Conservation (phyloP, 1,140 invertebrate genomes). For the Acromyrmex heyeri region DNA sequence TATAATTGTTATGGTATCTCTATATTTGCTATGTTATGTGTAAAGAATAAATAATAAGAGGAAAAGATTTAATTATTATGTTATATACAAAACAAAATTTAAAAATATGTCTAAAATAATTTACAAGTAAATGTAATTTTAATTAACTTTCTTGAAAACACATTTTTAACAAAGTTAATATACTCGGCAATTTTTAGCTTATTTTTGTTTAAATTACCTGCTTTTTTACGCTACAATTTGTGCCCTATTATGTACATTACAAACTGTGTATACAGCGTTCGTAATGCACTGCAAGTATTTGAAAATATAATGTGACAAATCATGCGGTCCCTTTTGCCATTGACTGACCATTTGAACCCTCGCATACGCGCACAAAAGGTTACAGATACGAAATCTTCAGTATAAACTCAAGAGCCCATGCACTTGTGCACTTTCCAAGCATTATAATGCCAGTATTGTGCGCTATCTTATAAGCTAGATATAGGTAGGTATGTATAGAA, state of each 20-base stretch:
- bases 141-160: neutral
- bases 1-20: no score
- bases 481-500: constrained; percentile 56
- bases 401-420: constrained; percentile 75
- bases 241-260: neutral
- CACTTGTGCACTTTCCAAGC: constrained; percentile 70
- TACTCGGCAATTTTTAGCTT: constrained; percentile 63
- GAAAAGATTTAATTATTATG: neutral
- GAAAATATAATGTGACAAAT: constrained; percentile 40
- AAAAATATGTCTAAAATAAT: neutral
- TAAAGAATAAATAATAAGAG: neutral
- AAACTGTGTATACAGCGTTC: neutral
- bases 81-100: neutral
- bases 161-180: neutral
- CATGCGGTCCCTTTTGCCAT: constrained; percentile 35
- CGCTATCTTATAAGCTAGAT: constrained; percentile 72
- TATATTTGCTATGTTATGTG: neutral
- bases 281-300: constrained; percentile 5
- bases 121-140: neutral
- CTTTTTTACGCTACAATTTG: neutral
- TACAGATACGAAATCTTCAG: constrained; percentile 72
- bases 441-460: constrained; percentile 73
- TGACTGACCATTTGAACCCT: constrained; percentile 71
- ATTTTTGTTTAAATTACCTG: constrained; percentile 75
- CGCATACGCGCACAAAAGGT: constrained; percentile 58